Evolutionary conservation across 1,140 invertebrate species (phyloP).

Genomic region (Diorhabda carinulata): DNA sequence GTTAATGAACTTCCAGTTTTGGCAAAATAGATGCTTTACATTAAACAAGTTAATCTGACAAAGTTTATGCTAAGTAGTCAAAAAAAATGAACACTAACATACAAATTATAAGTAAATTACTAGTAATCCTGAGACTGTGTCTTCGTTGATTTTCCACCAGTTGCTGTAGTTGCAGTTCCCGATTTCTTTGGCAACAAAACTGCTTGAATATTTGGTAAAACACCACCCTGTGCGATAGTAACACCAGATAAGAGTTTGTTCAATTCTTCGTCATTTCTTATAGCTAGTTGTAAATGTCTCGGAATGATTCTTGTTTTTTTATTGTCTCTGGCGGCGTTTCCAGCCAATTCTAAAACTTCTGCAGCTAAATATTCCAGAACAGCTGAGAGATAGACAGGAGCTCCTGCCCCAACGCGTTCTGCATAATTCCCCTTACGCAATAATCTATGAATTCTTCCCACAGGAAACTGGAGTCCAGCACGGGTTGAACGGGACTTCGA

Average conservation of each 20-base stretch:
- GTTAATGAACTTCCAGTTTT: too few relatives aligned
- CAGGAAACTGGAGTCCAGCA: conserved; percentile 68
- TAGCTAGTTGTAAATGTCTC: conserved; percentile 73
- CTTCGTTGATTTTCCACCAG: conserved; percentile 20
- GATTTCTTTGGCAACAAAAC: conserved; percentile 59
- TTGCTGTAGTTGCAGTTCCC: conserved; percentile 16
- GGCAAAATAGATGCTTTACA: too few relatives aligned
- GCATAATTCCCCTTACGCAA: conserved; percentile 65
- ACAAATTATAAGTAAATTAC: not conserved
- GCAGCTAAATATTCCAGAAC: conserved; percentile 62
- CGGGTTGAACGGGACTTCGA: conserved; percentile 40
- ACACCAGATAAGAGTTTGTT: conserved; percentile 73
- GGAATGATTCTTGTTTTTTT: conserved; percentile 70
- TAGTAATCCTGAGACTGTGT: conserved; percentile 29
- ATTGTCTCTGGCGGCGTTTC: conserved; percentile 69
- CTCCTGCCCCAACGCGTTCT: conserved; percentile 64
- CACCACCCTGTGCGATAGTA: conserved; percentile 80
- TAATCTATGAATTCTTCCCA: conserved; percentile 67
- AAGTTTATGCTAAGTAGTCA: too few relatives aligned
- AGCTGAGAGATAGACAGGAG: conserved; percentile 68
- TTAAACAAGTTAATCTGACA: too few relatives aligned
- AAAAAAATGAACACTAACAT: too few relatives aligned
- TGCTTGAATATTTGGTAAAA: conserved; percentile 74
- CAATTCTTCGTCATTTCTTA: conserved; percentile 83
- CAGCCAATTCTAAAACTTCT: conserved; percentile 68